phyloP scores from a whole-genome alignment of 92 coral and sea anemone species.

The Bergia sp. region DNA sequence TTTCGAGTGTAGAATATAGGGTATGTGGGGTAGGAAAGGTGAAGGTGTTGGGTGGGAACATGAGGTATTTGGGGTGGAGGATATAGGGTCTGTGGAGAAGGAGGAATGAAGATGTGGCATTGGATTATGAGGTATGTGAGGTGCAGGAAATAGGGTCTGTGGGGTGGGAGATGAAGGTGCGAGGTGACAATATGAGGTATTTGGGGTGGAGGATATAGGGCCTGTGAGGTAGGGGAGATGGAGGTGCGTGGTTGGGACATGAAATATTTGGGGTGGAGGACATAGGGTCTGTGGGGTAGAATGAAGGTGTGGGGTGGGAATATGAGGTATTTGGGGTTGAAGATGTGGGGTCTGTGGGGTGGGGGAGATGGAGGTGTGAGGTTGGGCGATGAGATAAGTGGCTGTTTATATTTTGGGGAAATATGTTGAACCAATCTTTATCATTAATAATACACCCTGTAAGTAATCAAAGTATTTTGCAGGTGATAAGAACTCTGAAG shows the following conservation, averaged over 20 bases:
- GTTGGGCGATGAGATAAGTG: background rate
- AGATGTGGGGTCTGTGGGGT: background rate
- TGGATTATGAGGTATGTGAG: background rate
- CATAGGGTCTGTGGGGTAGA: too few relatives aligned
- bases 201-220: background rate
- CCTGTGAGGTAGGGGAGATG: background rate
- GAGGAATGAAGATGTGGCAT: too few relatives aligned
- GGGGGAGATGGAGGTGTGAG: background rate
- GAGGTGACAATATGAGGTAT: background rate
- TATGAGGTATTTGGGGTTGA: background rate
- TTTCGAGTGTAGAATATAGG: background rate
- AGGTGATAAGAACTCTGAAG: constrained; percentile 11
- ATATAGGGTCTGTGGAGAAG: background rate
- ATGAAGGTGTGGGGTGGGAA: background rate
- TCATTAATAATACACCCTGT: background rate
- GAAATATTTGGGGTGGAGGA: background rate
- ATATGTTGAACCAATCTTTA: background rate
- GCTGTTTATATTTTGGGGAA: background rate
- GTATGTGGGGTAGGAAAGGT: background rate
- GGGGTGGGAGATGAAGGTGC: too few relatives aligned
- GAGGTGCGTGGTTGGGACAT: background rate
- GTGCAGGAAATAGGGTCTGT: background rate
- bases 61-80: background rate
- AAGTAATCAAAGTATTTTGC: background rate
- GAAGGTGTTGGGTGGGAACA: background rate